Evolutionary conservation across 1,140 invertebrate species (phyloP).

Genomic region (Oscheius sp.): DNA sequence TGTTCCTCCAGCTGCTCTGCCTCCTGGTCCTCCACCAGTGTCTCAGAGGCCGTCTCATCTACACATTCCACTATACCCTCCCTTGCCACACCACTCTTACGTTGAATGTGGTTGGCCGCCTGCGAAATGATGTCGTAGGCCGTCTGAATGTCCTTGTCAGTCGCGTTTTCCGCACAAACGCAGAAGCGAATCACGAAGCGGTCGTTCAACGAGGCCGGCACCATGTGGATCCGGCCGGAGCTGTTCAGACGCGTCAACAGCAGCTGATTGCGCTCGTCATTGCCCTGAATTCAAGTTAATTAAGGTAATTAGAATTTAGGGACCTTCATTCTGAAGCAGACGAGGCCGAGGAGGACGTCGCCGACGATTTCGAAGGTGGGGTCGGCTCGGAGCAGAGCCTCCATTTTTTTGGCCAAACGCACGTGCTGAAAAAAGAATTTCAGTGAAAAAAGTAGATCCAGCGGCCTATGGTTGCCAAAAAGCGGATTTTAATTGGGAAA

Average conservation of each 20-base stretch:
- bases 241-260: conserved; percentile 89
- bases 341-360: conserved; percentile 86
- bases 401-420: conserved; percentile 87
- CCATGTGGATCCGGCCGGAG: conserved; percentile 91
- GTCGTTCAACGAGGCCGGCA: conserved; percentile 56
- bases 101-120: conserved; percentile 37
- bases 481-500: no score
- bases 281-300: conserved; percentile 66
- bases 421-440: conserved; percentile 71
- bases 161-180: conserved; percentile 83
- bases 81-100: conserved; percentile 31
- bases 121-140: conserved; percentile 60
- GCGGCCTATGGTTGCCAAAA: no score
- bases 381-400: conserved; percentile 78
- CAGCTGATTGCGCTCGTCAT: conserved; percentile 87
- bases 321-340: conserved; percentile 84
- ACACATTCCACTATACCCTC: conserved; percentile 23
- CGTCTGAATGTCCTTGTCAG: conserved; percentile 50
- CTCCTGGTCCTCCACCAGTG: conserved; percentile 57
- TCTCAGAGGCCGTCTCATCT: conserved; percentile 54
- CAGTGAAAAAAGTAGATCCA: no score
- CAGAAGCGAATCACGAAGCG: conserved; percentile 80
- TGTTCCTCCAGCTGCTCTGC: conserved; percentile 48
- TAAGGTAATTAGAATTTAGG: conserved; percentile 20
- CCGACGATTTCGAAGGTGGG: conserved; percentile 89